phyloP scores from a whole-genome alignment of 2,888 invertebrate species.

The Drosophila acutilabella region DNA sequence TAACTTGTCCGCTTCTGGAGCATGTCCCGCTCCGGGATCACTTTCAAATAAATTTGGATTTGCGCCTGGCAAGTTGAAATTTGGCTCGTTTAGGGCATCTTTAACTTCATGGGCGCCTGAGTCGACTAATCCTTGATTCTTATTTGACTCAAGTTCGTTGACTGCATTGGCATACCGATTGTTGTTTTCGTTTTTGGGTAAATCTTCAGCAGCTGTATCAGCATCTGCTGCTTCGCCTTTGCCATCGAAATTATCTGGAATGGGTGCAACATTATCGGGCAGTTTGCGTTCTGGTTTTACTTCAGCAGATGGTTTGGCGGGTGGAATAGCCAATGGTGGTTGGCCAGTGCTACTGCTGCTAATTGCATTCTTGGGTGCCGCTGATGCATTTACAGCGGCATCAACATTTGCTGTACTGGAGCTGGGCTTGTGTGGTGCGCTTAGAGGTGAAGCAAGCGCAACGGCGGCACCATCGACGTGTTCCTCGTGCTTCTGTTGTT shows the following conservation, averaged over 20 bases:
- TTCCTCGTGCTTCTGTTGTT: conserved; percentile 65
- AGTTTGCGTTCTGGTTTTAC: conserved; percentile 72
- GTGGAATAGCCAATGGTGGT: conserved; percentile 68
- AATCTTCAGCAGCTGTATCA: conserved; percentile 74
- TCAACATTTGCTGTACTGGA: conserved; percentile 40
- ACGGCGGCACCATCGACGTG: conserved; percentile 38
- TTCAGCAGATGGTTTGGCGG: conserved; percentile 52
- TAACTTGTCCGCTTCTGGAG: conserved; percentile 44
- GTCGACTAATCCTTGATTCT: conserved; percentile 72
- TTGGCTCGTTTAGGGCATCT: conserved; percentile 82
- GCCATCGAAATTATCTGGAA: conserved; percentile 83
- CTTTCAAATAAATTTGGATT: conserved; percentile 80
- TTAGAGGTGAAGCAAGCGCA: conserved; percentile 70
- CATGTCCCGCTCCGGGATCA: conserved; percentile 48
- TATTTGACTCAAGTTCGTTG: conserved; percentile 72
- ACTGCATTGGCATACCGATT: conserved; percentile 83
- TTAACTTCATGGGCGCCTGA: conserved; percentile 84
- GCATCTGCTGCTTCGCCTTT: conserved; percentile 61
- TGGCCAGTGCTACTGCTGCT: conserved; percentile 69
- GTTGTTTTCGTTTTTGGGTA: conserved; percentile 76
- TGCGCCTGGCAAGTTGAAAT: conserved; percentile 82
- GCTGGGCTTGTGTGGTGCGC: conserved; percentile 74
- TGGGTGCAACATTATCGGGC: conserved; percentile 84
- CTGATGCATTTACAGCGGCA: conserved; percentile 46
- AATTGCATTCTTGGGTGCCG: conserved; percentile 49